Conservation (phyloP, 2,888 invertebrate species). For the Scaptomyza polygonia region DNA sequence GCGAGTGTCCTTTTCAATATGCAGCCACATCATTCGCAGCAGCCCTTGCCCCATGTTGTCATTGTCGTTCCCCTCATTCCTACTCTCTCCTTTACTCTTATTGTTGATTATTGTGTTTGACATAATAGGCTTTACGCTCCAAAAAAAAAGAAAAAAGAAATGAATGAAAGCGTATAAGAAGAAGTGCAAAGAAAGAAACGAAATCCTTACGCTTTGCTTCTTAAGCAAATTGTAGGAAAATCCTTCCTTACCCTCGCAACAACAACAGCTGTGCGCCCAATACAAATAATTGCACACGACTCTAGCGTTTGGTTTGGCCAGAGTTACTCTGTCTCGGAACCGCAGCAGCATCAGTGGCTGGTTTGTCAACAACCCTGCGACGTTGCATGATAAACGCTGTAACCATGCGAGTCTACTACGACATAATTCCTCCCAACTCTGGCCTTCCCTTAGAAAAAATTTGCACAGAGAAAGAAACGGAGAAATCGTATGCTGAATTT, state of each 20-base stretch:
- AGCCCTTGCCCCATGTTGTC: no score
- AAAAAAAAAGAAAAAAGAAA: constrained; percentile 59
- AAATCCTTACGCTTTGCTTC: constrained; percentile 69
- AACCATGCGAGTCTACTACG: constrained; percentile 40
- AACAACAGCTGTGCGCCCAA: constrained; percentile 52
- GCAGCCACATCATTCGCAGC: constrained; percentile 65
- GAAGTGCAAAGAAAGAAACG: constrained; percentile 26
- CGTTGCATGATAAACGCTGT: constrained; percentile 32
- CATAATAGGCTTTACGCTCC: constrained; percentile 78
- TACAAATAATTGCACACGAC: constrained; percentile 72
- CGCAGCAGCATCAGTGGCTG: constrained; percentile 24
- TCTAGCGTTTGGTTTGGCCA: constrained; percentile 28
- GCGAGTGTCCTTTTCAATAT: constrained; percentile 63
- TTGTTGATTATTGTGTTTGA: constrained; percentile 80
- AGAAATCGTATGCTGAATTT: no score
- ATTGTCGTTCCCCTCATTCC: neutral
- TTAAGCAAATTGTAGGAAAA: constrained; percentile 76
- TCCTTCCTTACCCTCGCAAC: constrained; percentile 45
- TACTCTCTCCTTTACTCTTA: constrained; percentile 13
- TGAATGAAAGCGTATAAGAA: neutral
- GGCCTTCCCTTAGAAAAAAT: constrained; percentile 7
- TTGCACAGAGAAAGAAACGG: neutral
- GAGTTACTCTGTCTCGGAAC: constrained; percentile 23
- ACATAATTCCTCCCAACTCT: constrained; percentile 18
- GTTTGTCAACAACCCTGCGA: constrained; percentile 35